Percentiles rank a stretch among this genome's conserved stretches.
Evolutionary conservation across 2,797 vertebrate species (phyloP).

Genomic region (Artibeus lituratus): DNA sequence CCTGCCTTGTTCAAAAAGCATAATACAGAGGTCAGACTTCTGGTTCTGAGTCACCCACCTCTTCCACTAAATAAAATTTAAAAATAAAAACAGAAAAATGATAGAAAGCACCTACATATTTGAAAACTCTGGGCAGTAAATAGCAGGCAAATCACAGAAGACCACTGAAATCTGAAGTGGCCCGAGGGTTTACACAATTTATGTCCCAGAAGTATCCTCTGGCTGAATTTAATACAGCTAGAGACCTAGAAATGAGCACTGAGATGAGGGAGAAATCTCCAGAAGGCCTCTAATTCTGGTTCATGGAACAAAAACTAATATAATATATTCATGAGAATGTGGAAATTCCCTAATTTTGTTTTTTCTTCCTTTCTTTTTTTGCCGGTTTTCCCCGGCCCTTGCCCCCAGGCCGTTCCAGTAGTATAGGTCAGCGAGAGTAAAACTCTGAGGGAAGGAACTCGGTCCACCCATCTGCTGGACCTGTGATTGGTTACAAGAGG

Average conservation of each 20-base stretch:
- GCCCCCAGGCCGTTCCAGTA: neutral
- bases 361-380: neutral
- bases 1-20: neutral
- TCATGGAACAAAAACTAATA: neutral
- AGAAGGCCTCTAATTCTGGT: neutral
- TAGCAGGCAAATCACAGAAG: neutral
- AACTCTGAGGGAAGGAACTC: neutral
- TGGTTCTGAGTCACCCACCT: neutral
- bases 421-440: neutral
- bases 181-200: neutral
- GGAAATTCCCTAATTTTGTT: neutral
- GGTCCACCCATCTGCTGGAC: no score
- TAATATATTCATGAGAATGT: neutral
- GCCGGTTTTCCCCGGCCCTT: neutral
- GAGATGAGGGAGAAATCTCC: neutral
- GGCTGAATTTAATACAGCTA: neutral
- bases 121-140: neutral
- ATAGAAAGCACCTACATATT: neutral
- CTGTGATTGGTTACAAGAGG: neutral
- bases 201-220: neutral
- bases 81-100: neutral
- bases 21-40: neutral
- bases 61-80: neutral
- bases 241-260: neutral
- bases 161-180: neutral